These are phyloP conservation scores for Intellagama lesueurii DNA, from an alignment of 2,797 vertebrate species.

Conservation along the genomic window DNA sequence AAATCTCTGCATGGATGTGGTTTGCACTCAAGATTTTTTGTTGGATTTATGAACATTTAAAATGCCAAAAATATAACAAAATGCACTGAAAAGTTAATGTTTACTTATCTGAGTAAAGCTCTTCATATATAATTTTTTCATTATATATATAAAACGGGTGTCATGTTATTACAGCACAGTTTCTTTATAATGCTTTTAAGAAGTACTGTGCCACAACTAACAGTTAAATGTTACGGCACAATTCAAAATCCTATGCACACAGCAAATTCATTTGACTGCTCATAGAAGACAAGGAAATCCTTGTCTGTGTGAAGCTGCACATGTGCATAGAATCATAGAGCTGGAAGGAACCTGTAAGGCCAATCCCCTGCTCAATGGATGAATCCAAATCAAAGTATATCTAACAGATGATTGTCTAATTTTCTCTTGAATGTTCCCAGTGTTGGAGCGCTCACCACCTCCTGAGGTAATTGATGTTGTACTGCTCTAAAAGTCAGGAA, in stretches of 20 bases:
- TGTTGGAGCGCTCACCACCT: no score
- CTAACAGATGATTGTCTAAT: no score
- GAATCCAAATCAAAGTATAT: no score
- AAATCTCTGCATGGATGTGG: slow-evolving; percentile 91
- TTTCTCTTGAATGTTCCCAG: no score
- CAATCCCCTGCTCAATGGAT: no score
- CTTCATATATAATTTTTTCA: slow-evolving; percentile 57
- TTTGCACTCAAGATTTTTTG: slow-evolving; percentile 62
- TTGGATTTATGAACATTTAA: slow-evolving; percentile 53
- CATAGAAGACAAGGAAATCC: background rate
- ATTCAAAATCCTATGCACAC: slow-evolving; percentile 9
- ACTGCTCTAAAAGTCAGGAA: no score
- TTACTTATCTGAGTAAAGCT: slow-evolving; percentile 55
- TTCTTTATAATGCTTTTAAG: slow-evolving; percentile 60
- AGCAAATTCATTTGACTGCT: slow-evolving; percentile 36
- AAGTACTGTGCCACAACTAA: slow-evolving; percentile 44
- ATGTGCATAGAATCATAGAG: background rate
- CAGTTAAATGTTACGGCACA: slow-evolving; percentile 53
- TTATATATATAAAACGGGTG: slow-evolving; percentile 54
- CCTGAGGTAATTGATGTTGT: no score
- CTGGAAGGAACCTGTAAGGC: no score
- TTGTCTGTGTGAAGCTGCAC: background rate
- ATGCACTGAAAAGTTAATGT: slow-evolving; percentile 44
- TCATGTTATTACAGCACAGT: slow-evolving; percentile 57
- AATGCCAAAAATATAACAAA: slow-evolving; percentile 62